Evolutionary conservation across 2,888 invertebrate genomes (phyloP).

Genomic region (Calliopum simillimum): DNA sequence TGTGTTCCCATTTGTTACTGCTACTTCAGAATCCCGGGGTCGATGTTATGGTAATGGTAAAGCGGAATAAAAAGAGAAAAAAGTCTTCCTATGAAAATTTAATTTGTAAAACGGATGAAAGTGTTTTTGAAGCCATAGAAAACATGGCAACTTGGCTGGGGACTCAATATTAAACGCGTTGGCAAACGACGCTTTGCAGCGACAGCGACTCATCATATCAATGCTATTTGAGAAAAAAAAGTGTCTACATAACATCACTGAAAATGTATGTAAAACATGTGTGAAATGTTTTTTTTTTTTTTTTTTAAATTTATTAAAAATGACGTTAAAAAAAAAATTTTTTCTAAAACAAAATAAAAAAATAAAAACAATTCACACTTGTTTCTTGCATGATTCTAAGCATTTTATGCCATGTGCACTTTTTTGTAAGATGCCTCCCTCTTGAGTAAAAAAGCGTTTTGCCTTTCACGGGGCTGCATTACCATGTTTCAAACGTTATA

Average conservation of each 20-base stretch:
- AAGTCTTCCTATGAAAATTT: conserved; percentile 56
- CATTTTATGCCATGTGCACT: too few relatives aligned
- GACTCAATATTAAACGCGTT: background rate
- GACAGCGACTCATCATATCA: too few relatives aligned
- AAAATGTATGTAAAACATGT: background rate
- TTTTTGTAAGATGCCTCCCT: too few relatives aligned
- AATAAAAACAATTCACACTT: too few relatives aligned
- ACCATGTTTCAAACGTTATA: too few relatives aligned
- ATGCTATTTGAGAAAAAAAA: too few relatives aligned
- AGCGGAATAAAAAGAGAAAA: background rate
- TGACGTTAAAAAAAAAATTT: too few relatives aligned
- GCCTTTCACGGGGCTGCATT: too few relatives aligned
- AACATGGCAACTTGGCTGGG: conserved; percentile 20
- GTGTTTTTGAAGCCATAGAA: conserved; percentile 67
- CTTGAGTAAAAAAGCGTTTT: too few relatives aligned
- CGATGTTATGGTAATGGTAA: background rate
- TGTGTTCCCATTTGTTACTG: background rate
- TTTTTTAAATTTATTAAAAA: background rate
- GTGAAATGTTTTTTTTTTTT: background rate
- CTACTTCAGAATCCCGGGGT: background rate
- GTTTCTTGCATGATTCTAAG: too few relatives aligned
- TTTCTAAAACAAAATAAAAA: too few relatives aligned
- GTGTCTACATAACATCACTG: too few relatives aligned
- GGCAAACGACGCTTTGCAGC: background rate
- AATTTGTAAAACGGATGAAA: conserved; percentile 68